Evolutionary conservation across 1,140 invertebrate species (phyloP).

Genomic region (Bombus waltoni): DNA sequence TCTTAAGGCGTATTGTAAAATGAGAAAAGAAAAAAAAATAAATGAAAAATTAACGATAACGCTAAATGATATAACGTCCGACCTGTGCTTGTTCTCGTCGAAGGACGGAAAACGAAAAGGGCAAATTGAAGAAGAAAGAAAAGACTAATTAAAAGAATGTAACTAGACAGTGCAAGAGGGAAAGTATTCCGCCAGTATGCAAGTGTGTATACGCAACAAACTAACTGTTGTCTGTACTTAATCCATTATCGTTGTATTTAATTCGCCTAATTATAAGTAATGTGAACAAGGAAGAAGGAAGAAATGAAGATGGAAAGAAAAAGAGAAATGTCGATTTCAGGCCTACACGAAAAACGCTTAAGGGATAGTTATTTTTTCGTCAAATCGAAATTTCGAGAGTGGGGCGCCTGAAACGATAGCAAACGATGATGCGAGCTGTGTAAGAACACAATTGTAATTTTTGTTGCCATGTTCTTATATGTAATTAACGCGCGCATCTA

Average conservation of each 20-base stretch:
- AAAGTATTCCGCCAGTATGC: conserved; percentile 42
- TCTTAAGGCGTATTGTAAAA: conserved; percentile 61
- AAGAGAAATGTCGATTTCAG: conserved; percentile 16
- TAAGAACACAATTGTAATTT: conserved; percentile 1
- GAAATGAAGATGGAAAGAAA: background rate
- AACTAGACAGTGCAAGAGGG: background rate
- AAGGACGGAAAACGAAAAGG: conserved; percentile 38
- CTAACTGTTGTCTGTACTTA: conserved; percentile 56
- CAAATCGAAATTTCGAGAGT: conserved; percentile 16
- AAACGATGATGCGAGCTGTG: background rate
- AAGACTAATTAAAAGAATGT: background rate
- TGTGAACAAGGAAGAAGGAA: background rate
- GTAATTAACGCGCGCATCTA: background rate
- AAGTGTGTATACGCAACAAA: conserved; percentile 35
- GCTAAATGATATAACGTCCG: conserved; percentile 60
- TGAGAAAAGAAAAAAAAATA: conserved; percentile 17
- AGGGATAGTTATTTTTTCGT: conserved; percentile 23
- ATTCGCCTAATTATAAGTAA: conserved; percentile 56
- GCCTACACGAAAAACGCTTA: conserved; percentile 41
- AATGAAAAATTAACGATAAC: conserved; percentile 38
- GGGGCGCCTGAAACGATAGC: conserved; percentile 30
- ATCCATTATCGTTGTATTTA: conserved; percentile 54
- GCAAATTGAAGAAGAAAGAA: background rate
- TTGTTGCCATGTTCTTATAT: background rate
- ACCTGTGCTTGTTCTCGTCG: conserved; percentile 61